Evolutionary conservation across 2,888 invertebrate genomes (phyloP), one percentile per base, ranked within the genome.

Genomic region (Sinotaia quadrata): DNA sequence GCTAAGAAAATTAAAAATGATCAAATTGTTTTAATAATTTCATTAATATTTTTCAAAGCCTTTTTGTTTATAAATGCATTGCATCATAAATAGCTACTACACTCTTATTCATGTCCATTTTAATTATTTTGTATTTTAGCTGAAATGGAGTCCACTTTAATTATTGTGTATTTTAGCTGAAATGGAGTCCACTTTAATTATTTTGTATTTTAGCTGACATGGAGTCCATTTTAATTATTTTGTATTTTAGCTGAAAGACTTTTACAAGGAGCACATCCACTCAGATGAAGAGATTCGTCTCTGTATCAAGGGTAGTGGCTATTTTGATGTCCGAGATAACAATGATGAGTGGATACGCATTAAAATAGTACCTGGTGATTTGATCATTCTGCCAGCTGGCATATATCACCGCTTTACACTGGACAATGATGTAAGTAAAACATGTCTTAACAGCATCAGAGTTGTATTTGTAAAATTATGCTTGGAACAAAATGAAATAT

Each of bases 371-470:
- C 91, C 93, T 0, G 97, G 97, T 0, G 98, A 98, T 89, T 90
- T 98, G 89, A 91, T 98, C 71, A 91, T 97, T 68, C 92, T 99
- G 68, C 98, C 98, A 0, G 93, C 95, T 71, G 98, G 98, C 21
- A 97, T 98, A 79, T 98, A 98, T 88, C 98, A 98, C 85, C 91
- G 98, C 65, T 98, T 98, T 87, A 98, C 97, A 0, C 90, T 96
- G 71, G 97, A 98, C 73, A 57, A 65, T 10, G 78, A 78, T 34
- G 84, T 84, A 60, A 72, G 73, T 69, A 8, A 27, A 31, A 27
- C 29, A n/a, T 29, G n/a, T 54, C 31, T 41, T 10, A 41, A 41
- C 10, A 15, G 15, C 41, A 41, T 12, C 41, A 10, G 10, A 15
- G 15, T 15, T 12, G 41, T 41, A 15, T 12, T 41, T 12, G 10